A percentile compares a stretch with the other conserved stretches of the same genome.
Conservation (phyloP, 2,797 vertebrate genomes). For the Diplodus sargus region DNA sequence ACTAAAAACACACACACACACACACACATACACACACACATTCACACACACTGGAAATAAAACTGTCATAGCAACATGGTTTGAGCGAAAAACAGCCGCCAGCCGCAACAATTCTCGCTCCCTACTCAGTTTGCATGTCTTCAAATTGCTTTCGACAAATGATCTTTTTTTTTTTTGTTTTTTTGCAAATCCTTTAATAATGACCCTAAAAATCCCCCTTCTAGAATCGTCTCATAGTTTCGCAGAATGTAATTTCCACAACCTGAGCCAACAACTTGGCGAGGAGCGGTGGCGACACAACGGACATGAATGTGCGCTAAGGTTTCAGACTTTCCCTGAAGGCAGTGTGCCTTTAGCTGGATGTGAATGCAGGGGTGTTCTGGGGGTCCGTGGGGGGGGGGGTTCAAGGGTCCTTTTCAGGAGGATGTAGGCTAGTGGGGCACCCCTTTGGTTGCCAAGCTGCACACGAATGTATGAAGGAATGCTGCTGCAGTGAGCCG, state of each 20-base stretch:
- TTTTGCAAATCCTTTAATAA: conserved; percentile 45
- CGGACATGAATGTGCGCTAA: conserved; percentile 34
- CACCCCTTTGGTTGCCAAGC: conserved; percentile 83
- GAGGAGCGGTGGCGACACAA: conserved; percentile 17
- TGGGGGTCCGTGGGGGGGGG: conserved; percentile 11
- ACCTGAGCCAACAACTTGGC: conserved; percentile 36
- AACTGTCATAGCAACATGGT: conserved; percentile 2
- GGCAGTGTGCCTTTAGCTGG: conserved; percentile 25
- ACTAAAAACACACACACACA: neutral
- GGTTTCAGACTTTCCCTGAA: conserved; percentile 49
- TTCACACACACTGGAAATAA: neutral
- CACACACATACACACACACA: neutral
- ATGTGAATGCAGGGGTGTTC: conserved; percentile 59
- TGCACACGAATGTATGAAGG: conserved; percentile 67
- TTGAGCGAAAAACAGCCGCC: conserved; percentile 13
- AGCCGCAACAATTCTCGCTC: neutral
- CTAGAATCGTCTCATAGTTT: conserved; percentile 18
- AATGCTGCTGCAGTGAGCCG: conserved; percentile 70
- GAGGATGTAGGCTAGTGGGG: conserved; percentile 82
- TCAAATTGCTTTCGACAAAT: conserved; percentile 33
- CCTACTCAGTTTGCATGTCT: conserved; percentile 10
- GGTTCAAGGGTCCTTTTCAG: conserved; percentile 55
- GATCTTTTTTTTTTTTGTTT: neutral
- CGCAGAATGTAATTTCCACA: conserved; percentile 43
- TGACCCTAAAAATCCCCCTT: conserved; percentile 20